Evolutionary conservation across 2,888 invertebrate genomes (phyloP).

Genomic region (Scaptomyza cyrtandrae): DNA sequence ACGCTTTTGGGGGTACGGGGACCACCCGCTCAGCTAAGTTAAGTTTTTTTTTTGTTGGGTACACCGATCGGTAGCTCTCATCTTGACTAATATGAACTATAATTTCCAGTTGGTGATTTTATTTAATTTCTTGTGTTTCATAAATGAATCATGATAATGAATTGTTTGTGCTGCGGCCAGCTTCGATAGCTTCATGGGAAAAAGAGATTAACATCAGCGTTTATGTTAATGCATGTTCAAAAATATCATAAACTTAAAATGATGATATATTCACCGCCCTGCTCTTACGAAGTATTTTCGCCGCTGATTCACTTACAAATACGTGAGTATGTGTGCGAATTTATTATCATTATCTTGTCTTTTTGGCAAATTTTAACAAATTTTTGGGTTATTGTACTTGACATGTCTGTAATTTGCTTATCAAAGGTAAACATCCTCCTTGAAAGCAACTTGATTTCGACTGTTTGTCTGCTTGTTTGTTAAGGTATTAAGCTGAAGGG

Average conservation of each 20-base stretch:
- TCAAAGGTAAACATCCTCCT: conserved; percentile 74
- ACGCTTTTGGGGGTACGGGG: conserved; percentile 29
- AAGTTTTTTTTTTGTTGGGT: background rate
- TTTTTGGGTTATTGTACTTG: conserved; percentile 39
- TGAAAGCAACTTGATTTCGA: background rate
- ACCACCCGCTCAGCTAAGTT: conserved; percentile 67
- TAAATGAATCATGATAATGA: conserved; percentile 81
- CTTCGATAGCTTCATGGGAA: conserved; percentile 73
- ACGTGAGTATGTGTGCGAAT: conserved; percentile 17
- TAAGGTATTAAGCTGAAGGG: conserved; percentile 71
- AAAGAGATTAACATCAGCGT: conserved; percentile 78
- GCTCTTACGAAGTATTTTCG: conserved; percentile 24
- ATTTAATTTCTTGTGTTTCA: conserved; percentile 61
- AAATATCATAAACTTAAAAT: conserved; percentile 64
- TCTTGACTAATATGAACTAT: conserved; percentile 68
- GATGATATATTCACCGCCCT: conserved; percentile 61
- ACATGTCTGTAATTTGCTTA: conserved; percentile 56
- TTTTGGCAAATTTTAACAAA: conserved; percentile 31
- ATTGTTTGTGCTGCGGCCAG: conserved; percentile 68
- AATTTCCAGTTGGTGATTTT: conserved; percentile 70
- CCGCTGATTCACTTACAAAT: conserved; percentile 74
- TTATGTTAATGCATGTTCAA: conserved; percentile 77
- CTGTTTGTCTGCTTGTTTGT: conserved; percentile 11
- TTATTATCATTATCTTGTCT: conserved; percentile 30
- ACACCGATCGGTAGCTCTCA: conserved; percentile 71